These are phyloP conservation scores for Hesperophylax magnus DNA, from an alignment of 1,140 invertebrate species.

Conservation along the genomic window DNA sequence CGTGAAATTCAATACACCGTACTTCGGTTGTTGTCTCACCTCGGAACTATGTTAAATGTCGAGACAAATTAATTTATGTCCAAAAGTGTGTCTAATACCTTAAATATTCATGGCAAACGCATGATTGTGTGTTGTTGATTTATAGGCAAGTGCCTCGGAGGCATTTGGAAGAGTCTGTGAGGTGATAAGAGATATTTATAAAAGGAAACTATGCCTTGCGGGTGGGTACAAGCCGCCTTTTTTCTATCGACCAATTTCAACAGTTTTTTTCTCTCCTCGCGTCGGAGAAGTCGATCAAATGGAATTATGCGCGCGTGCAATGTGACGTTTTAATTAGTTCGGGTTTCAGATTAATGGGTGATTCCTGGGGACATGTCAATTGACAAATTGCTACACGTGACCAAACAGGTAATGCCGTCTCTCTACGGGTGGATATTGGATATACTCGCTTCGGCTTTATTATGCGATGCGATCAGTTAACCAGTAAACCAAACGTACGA, in stretches of 20 bases:
- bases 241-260: constrained; percentile 4
- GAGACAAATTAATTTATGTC: constrained; percentile 24
- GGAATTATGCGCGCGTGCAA: constrained; percentile 40
- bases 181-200: constrained; percentile 5
- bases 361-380: constrained; percentile 18
- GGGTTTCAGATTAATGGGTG: constrained; percentile 36
- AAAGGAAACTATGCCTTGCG: constrained; percentile 1
- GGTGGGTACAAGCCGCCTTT: background rate
- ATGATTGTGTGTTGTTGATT: constrained; percentile 20
- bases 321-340: constrained; percentile 44
- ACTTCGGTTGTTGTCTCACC: background rate
- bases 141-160: background rate
- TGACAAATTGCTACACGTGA: constrained; percentile 41
- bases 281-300: constrained; percentile 27
- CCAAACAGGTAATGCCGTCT: constrained; percentile 3
- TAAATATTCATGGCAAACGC: constrained; percentile 25
- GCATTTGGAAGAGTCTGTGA: background rate
- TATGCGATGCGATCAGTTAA: background rate
- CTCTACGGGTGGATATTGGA: constrained; percentile 13
- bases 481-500: too few species aligned
- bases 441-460: background rate
- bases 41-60: constrained; percentile 16
- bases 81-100: constrained; percentile 26
- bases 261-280: constrained; percentile 3
- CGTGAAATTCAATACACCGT: constrained; percentile 22